phyloP scores from a whole-genome alignment of 2,888 invertebrate genomes.

The Macrophya alboannulata region DNA sequence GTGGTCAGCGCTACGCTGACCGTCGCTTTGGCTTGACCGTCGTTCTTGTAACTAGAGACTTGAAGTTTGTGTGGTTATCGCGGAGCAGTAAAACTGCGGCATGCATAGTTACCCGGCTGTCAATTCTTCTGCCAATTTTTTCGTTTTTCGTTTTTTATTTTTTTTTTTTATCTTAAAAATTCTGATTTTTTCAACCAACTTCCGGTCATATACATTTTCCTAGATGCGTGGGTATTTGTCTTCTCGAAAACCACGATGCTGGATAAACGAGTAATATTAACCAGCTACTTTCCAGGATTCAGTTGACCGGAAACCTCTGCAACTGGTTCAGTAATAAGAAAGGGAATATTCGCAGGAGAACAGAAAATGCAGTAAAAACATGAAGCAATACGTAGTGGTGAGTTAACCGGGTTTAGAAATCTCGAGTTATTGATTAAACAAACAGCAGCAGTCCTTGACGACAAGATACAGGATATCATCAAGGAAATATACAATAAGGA shows the following conservation, averaged over 20 bases:
- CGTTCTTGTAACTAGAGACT: slow-evolving; percentile 50
- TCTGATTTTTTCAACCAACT: neutral
- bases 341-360: neutral
- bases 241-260: slow-evolving; percentile 1
- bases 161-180: neutral
- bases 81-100: slow-evolving; percentile 34
- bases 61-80: slow-evolving; percentile 46
- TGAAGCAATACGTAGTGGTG: neutral
- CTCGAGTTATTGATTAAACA: slow-evolving; percentile 25
- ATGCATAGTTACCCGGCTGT: neutral
- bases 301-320: neutral
- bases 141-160: neutral
- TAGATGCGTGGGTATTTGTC: neutral
- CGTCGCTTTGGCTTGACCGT: slow-evolving; percentile 34
- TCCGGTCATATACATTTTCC: neutral
- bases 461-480: slow-evolving; percentile 11
- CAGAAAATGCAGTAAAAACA: neutral
- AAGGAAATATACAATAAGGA: neutral
- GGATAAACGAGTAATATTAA: neutral
- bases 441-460: slow-evolving; percentile 10
- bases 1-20: slow-evolving; percentile 42
- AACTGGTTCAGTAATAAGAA: neutral
- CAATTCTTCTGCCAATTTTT: neutral
- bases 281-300: neutral
- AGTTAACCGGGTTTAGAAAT: neutral